These are phyloP conservation scores for Pseudorhombus dupliciocellatus DNA, from an alignment of 2,113 vertebrate genomes.

Conservation along the genomic window DNA sequence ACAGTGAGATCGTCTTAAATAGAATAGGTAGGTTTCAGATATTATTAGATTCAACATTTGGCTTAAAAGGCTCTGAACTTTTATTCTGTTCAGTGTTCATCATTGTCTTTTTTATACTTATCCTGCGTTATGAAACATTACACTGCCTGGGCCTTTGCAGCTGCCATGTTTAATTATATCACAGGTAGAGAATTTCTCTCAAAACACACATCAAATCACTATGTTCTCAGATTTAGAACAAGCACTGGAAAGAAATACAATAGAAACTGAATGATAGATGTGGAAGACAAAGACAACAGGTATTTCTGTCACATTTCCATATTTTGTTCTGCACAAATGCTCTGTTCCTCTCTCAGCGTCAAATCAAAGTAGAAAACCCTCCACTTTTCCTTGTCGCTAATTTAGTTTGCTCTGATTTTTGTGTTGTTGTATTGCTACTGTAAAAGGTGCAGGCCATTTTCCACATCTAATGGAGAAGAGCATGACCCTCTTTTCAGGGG, in stretches of 20 bases:
- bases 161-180: slow-evolving; percentile 51
- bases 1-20: background rate
- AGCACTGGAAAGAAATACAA: slow-evolving; percentile 12
- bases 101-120: background rate
- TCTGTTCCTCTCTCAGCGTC: background rate
- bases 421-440: slow-evolving; percentile 4
- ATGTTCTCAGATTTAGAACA: slow-evolving; percentile 25
- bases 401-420: background rate
- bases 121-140: slow-evolving; percentile 38
- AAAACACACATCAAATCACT: slow-evolving; percentile 30
- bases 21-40: slow-evolving; percentile 20
- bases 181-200: slow-evolving; percentile 8
- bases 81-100: background rate
- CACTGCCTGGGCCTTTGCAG: slow-evolving; percentile 1
- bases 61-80: slow-evolving; percentile 19
- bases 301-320: slow-evolving; percentile 23
- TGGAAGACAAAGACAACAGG: slow-evolving; percentile 9
- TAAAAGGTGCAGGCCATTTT: slow-evolving; percentile 15
- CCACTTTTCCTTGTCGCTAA: background rate
- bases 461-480: slow-evolving; percentile 42
- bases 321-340: background rate
- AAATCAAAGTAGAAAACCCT: background rate
- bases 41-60: slow-evolving; percentile 35
- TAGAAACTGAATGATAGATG: slow-evolving; percentile 27
- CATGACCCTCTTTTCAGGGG: slow-evolving; percentile 46